Percentiles rank a stretch among this genome's conserved stretches.
These are phyloP conservation scores for Thecocarcelia acutangulata DNA, from an alignment of 2,888 invertebrate genomes.

Conservation along the genomic window DNA sequence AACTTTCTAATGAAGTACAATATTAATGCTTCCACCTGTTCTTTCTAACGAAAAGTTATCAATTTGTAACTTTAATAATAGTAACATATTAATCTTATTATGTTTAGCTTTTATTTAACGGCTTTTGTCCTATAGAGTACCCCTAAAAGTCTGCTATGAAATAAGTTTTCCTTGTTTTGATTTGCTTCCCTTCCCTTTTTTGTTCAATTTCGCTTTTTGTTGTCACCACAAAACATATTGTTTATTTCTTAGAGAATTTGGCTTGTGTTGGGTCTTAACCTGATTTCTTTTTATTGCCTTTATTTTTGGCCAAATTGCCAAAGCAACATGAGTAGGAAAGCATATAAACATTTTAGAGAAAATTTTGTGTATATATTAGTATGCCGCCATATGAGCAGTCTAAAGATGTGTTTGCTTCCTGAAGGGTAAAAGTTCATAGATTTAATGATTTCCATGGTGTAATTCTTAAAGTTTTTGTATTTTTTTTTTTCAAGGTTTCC, in stretches of 20 bases:
- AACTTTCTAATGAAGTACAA: no score
- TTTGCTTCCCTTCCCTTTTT: not conserved
- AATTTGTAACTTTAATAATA: no score
- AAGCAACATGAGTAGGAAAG: not conserved
- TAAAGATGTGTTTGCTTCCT: not conserved
- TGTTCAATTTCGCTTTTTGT: not conserved
- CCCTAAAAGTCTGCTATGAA: no score
- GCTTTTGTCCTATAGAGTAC: not conserved
- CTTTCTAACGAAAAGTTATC: no score
- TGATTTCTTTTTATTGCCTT: constrained; percentile 26
- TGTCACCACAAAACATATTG: not conserved
- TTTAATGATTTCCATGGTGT: not conserved
- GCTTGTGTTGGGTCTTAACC: constrained; percentile 15
- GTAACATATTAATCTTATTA: no score
- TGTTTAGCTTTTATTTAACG: no score
- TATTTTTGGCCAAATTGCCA: not conserved
- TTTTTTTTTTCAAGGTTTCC: constrained; percentile 23
- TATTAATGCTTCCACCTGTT: no score
- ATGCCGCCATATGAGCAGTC: not conserved
- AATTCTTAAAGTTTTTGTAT: not conserved
- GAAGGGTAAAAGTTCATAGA: not conserved
- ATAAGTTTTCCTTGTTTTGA: not conserved
- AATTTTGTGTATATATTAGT: not conserved
- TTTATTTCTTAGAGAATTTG: not conserved
- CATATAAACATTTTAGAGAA: not conserved